Conservation (phyloP, 2,888 invertebrate species). For the Tribolium freemani region DNA sequence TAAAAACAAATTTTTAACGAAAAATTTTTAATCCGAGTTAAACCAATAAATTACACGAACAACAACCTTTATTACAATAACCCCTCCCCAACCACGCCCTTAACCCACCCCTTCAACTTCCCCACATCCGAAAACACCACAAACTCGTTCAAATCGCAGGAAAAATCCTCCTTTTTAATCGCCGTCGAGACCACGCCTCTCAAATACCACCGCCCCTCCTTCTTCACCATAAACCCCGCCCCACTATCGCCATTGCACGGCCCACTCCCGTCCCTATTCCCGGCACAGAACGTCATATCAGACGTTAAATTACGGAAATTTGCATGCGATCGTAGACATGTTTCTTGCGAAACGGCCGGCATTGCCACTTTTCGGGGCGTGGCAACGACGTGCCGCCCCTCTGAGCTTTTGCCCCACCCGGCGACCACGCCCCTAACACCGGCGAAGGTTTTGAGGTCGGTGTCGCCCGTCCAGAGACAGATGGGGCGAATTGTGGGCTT, state of each 20-base stretch:
- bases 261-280: slow-evolving; percentile 55
- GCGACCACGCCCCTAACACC: slow-evolving; percentile 70
- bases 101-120: slow-evolving; percentile 62
- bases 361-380: slow-evolving; percentile 71
- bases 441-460: slow-evolving; percentile 59
- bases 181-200: slow-evolving; percentile 70
- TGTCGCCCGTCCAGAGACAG: slow-evolving; percentile 70
- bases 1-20: too few species aligned
- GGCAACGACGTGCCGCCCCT: slow-evolving; percentile 65
- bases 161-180: slow-evolving; percentile 51
- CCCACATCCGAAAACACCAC: slow-evolving; percentile 61
- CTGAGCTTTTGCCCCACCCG: slow-evolving; percentile 73
- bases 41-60: too few species aligned
- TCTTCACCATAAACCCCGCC: slow-evolving; percentile 68
- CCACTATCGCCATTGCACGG: slow-evolving; percentile 70
- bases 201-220: slow-evolving; percentile 67
- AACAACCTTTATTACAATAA: too few species aligned
- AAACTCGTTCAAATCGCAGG: slow-evolving; percentile 60
- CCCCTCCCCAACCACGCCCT: slow-evolving; percentile 12
- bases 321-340: slow-evolving; percentile 71
- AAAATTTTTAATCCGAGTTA: too few species aligned
- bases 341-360: slow-evolving; percentile 72
- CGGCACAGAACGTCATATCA: slow-evolving; percentile 69
- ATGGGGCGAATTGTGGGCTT: slow-evolving; percentile 69
- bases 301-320: slow-evolving; percentile 65